Evolutionary conservation across 2,113 vertebrate species (phyloP), one percentile per base, ranked within the genome.

Genomic region (Rhadina sibilatrix): DNA sequence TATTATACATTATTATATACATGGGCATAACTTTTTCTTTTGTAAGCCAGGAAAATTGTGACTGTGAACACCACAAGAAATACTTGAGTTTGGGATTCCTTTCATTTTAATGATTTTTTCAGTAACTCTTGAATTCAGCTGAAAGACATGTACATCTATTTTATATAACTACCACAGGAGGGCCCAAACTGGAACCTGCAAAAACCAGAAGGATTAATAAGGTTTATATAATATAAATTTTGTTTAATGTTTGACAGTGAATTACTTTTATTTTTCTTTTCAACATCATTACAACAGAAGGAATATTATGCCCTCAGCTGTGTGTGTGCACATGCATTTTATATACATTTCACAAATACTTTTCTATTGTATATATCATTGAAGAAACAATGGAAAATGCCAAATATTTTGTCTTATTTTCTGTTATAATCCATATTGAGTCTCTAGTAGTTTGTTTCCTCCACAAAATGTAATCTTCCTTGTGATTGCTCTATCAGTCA

Each of bases 251-350:
- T 30, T 52, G 40, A 40, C 9, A 46, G 20, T 33, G 11, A 28
- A 42, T 21, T 50, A 46, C 12, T 56, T 40, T 31, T 14, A 15
- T 72, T 70, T 57, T 59, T 66, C 23, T 70, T 71, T 38, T 27
- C 22, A 81, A 3, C 3, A 52, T 69, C 19, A n/a, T 35, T 57
- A 13, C 61, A 80, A 60, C 10, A 37, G 19, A 68, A 72, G 8
- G 37, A 38, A 40, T 53, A 57, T 74, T 57, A 74, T 63, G 14
- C 23, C n/a, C 18, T 70, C 23, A 46, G 5, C 12, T 46, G 1
- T 28, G 12, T 44, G 3, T 33, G 3, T 14, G 2, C 2, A 24
- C 10, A 44, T 1, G 1, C 33, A 30, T 64, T 63, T 88, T 64
- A 23, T 40, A 57, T 50, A 18, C 2, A 23, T 69, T 80, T 27